A percentile compares a stretch with the other conserved stretches of the same genome.
Evolutionary conservation across 2,888 invertebrate genomes (phyloP).

Genomic region (Hermodice carunculata): DNA sequence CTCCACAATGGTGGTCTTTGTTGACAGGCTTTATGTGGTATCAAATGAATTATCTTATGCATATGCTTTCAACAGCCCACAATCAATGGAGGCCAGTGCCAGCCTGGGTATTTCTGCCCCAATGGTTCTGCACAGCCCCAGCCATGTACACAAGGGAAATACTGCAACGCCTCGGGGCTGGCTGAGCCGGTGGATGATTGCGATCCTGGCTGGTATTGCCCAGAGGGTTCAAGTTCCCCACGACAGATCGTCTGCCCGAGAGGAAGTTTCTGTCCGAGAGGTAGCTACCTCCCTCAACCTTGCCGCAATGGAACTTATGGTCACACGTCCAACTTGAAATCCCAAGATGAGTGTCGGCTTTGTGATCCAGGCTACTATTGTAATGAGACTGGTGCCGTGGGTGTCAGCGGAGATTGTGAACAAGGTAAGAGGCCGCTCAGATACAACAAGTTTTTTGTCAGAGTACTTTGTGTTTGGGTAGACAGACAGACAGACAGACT

Average conservation of each 20-base stretch:
- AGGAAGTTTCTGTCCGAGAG: conserved; percentile 60
- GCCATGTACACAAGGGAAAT: conserved; percentile 60
- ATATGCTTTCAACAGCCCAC: conserved; percentile 47
- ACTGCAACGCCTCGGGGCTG: conserved; percentile 57
- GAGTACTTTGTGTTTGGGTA: too few relatives aligned
- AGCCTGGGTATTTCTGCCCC: conserved; percentile 60
- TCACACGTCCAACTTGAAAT: conserved; percentile 33
- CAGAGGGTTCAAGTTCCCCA: conserved; percentile 50
- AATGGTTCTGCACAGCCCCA: conserved; percentile 51
- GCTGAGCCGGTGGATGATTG: conserved; percentile 52
- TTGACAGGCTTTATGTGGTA: too few relatives aligned
- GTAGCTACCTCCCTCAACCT: conserved; percentile 41
- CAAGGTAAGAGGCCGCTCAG: conserved; percentile 61
- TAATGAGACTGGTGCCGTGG: conserved; percentile 44
- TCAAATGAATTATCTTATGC: too few relatives aligned
- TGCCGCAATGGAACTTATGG: conserved; percentile 65
- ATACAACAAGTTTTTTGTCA: too few relatives aligned
- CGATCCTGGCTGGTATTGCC: conserved; percentile 60
- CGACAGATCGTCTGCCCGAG: conserved; percentile 22
- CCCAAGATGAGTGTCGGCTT: conserved; percentile 51
- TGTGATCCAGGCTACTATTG: conserved; percentile 65
- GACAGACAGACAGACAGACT: too few relatives aligned
- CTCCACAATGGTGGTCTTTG: too few relatives aligned
- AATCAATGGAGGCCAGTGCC: conserved; percentile 59
- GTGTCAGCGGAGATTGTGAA: conserved; percentile 51